Conservation (phyloP, 2,113 vertebrate genomes). For the Tretioscincus oriximinensis region DNA sequence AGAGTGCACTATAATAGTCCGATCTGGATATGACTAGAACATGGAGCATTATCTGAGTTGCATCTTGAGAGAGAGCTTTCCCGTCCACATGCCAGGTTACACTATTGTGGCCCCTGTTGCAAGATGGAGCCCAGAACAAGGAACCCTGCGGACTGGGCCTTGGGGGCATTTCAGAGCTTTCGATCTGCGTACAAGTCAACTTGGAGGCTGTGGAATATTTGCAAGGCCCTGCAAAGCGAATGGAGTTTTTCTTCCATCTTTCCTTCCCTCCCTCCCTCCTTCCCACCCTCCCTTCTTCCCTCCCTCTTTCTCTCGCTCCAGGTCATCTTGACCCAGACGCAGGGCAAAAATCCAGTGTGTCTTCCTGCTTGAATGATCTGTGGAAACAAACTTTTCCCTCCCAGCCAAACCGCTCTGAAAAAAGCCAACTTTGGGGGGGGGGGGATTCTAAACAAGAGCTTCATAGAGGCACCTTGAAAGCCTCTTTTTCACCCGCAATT, state of each 20-base stretch:
- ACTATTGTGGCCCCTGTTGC: too few species aligned
- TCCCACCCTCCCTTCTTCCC: too few species aligned
- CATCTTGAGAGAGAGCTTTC: too few species aligned
- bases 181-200: not conserved
- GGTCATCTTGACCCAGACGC: not conserved
- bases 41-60: too few species aligned
- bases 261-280: too few species aligned
- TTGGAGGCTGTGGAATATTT: not conserved
- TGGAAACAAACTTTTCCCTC: constrained; percentile 29
- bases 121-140: too few species aligned
- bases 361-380: constrained; percentile 23
- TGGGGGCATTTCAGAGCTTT: not conserved
- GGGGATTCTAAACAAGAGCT: constrained; percentile 30
- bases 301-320: not conserved
- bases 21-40: too few species aligned
- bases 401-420: constrained; percentile 34
- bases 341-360: constrained; percentile 26
- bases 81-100: too few species aligned
- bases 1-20: too few species aligned
- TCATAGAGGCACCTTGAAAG: constrained; percentile 30
- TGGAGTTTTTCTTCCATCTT: not conserved
- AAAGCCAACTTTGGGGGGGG: too few species aligned
- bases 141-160: too few species aligned
- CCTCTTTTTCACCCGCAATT: not conserved
- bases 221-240: not conserved